Evolutionary conservation across 2,113 vertebrate genomes (phyloP).

Genomic region (Platichthys stellatus): DNA sequence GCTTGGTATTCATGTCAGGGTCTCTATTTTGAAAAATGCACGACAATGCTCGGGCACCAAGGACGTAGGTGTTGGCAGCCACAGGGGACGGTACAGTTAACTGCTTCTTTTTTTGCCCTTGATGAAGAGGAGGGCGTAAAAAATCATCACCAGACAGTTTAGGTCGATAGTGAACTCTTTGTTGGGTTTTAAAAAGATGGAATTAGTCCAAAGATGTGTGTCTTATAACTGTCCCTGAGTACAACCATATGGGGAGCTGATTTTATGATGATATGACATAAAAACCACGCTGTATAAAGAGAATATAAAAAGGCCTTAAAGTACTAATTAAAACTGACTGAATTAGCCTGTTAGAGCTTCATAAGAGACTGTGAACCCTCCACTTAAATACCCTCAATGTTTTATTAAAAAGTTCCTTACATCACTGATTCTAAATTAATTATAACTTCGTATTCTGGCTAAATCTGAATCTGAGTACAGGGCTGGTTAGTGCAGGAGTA

Average conservation of each 20-base stretch:
- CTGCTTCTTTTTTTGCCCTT: constrained; percentile 70
- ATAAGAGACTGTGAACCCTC: background rate
- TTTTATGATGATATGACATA: constrained; percentile 11
- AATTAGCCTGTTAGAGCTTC: background rate
- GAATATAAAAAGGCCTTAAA: background rate
- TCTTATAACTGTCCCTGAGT: background rate
- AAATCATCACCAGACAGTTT: constrained; percentile 8
- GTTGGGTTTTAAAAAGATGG: background rate
- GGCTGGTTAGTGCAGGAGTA: background rate
- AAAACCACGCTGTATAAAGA: background rate
- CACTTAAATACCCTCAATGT: background rate
- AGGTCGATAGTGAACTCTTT: background rate
- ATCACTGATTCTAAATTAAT: background rate
- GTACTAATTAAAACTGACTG: background rate
- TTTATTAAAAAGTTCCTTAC: background rate
- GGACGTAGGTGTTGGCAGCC: constrained; percentile 71
- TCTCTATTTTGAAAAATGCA: constrained; percentile 74
- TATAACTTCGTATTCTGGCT: background rate
- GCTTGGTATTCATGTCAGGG: constrained; percentile 75
- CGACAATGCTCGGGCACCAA: constrained; percentile 64
- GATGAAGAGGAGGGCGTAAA: constrained; percentile 52
- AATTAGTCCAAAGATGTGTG: background rate
- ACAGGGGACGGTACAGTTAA: constrained; percentile 68
- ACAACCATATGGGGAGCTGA: background rate
- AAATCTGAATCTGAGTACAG: background rate